Conservation (phyloP, 1,140 invertebrate genomes). For the Drosophila tsacasi region DNA sequence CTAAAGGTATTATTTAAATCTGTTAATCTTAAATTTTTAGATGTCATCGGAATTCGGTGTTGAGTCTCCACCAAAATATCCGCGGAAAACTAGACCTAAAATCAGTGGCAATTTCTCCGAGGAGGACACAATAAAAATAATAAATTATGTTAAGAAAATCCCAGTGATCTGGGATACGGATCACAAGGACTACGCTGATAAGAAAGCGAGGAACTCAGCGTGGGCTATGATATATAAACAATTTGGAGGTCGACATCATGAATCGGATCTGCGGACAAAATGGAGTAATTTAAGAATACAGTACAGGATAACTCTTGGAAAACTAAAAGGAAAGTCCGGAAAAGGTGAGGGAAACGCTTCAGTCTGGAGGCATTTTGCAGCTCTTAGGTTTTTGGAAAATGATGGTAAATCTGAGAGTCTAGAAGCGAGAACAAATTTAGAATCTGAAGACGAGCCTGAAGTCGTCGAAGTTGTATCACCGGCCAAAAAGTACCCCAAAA, state of each 20-base stretch:
- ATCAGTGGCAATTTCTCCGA: conserved; percentile 7
- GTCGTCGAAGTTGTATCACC: neutral
- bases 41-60: neutral
- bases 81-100: neutral
- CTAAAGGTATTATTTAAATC: too few relatives aligned
- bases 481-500: neutral
- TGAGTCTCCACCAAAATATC: neutral
- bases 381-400: conserved; percentile 3
- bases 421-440: neutral
- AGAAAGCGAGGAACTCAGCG: neutral
- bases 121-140: conserved; percentile 7
- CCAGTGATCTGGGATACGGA: conserved; percentile 1
- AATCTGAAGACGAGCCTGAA: conserved; percentile 3
- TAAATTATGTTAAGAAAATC: conserved; percentile 6
- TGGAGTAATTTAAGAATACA: conserved; percentile 12
- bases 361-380: conserved; percentile 8
- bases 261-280: conserved; percentile 5
- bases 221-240: conserved; percentile 3
- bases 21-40: neutral
- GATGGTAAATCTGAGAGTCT: neutral
- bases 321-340: conserved; percentile 1
- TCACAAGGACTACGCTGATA: conserved; percentile 2
- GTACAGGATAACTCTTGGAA: conserved; percentile 6
- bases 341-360: neutral
- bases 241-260: conserved; percentile 5